These are phyloP conservation scores for Atta texana DNA, from an alignment of 1,140 invertebrate genomes.

Conservation along the genomic window DNA sequence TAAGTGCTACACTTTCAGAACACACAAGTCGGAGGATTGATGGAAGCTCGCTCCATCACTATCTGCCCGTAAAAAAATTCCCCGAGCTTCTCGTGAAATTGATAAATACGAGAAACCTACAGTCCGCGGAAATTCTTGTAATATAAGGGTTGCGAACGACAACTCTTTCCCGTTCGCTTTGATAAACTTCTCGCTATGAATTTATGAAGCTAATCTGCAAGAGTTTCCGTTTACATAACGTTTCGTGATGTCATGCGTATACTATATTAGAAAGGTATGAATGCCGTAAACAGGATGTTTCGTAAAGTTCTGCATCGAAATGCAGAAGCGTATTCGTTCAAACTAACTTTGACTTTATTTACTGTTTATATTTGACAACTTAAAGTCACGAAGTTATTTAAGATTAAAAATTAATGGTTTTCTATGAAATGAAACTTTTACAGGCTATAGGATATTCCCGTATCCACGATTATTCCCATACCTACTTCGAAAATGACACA, in stretches of 20 bases:
- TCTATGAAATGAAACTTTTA: background rate
- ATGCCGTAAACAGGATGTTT: conserved; percentile 30
- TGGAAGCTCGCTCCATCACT: background rate
- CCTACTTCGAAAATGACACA: too few relatives aligned
- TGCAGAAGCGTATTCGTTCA: background rate
- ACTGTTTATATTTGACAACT: background rate
- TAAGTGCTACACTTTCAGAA: background rate
- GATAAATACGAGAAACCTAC: conserved; percentile 50
- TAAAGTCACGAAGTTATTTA: background rate
- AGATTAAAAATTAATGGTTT: background rate
- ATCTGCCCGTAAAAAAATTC: background rate
- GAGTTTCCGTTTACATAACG: conserved; percentile 31
- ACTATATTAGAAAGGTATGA: background rate
- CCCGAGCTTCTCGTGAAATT: background rate
- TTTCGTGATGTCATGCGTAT: conserved; percentile 13
- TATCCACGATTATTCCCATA: too few relatives aligned
- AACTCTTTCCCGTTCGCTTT: conserved; percentile 12
- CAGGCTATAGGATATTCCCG: too few relatives aligned
- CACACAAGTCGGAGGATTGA: conserved; percentile 20
- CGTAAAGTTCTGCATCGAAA: conserved; percentile 1
- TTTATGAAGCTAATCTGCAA: conserved; percentile 42
- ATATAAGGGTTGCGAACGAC: background rate
- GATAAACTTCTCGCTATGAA: conserved; percentile 31
- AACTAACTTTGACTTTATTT: background rate
- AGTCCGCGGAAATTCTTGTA: background rate